These are phyloP conservation scores for Lasioglossum lativentre DNA, from an alignment of 2,888 invertebrate genomes.

Conservation along the genomic window DNA sequence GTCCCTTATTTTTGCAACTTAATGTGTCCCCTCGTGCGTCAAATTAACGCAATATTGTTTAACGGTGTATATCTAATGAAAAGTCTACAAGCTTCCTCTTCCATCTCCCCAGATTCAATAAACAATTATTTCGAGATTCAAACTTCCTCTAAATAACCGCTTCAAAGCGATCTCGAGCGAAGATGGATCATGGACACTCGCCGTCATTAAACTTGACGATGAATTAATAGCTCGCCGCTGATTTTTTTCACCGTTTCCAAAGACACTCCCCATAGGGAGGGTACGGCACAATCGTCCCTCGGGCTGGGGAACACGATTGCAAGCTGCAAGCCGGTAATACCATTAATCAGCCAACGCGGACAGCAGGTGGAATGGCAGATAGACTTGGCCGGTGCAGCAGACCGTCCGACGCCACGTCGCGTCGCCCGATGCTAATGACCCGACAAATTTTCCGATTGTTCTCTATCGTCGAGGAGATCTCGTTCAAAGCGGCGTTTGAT, in stretches of 20 bases:
- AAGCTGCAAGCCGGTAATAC: constrained; percentile 25
- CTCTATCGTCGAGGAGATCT: constrained; percentile 43
- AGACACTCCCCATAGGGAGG: neutral
- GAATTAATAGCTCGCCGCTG: neutral
- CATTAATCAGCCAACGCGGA: constrained; percentile 62
- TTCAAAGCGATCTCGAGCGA: neutral
- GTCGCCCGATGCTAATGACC: constrained; percentile 65
- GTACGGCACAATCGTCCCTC: constrained; percentile 26
- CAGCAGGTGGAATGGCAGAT: constrained; percentile 55
- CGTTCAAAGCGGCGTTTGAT: constrained; percentile 45
- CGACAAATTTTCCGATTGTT: constrained; percentile 71
- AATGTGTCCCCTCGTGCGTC: neutral
- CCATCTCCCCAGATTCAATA: neutral
- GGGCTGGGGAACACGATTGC: neutral
- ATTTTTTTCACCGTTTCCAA: constrained; percentile 17
- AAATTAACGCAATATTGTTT: no score
- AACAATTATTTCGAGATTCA: neutral
- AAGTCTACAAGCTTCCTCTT: neutral
- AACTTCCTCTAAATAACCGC: no score
- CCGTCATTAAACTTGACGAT: neutral
- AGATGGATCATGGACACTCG: neutral
- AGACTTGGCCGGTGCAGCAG: constrained; percentile 47
- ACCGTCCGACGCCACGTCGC: constrained; percentile 40
- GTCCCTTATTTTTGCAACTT: no score
- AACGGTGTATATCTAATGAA: neutral